These are phyloP conservation scores for Anolis carolinensis DNA, from an alignment of 2,113 vertebrate species.

Conservation along the genomic window DNA sequence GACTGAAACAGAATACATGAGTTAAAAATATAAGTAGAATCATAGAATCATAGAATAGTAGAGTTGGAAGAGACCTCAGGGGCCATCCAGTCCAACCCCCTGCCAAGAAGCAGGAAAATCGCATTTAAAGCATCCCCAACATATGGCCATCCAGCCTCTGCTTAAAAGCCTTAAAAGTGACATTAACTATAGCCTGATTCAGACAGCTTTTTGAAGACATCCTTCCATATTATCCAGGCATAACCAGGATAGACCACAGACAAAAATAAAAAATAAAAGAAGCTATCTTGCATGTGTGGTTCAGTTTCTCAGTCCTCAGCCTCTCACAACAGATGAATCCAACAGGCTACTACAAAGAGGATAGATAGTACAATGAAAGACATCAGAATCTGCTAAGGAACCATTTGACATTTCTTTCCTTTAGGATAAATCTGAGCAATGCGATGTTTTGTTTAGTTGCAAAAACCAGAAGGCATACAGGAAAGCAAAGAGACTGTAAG, in stretches of 20 bases:
- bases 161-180: no score
- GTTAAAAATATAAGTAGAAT: no score
- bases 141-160: no score
- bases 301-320: neutral
- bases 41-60: no score
- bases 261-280: neutral
- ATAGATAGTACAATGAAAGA: neutral
- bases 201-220: neutral
- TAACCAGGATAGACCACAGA: neutral
- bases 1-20: no score
- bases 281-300: neutral
- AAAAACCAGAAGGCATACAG: neutral
- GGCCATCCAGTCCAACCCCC: no score
- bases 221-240: neutral
- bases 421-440: neutral
- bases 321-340: neutral
- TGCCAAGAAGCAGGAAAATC: no score
- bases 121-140: no score
- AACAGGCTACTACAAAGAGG: neutral
- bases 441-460: neutral
- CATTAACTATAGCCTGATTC: neutral
- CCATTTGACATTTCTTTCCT: neutral
- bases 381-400: neutral
- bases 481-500: neutral
- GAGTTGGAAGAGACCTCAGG: no score